Percentiles rank a stretch among this genome's conserved stretches.
Evolutionary conservation across 1,140 invertebrate genomes (phyloP).

Genomic region (Nomia melanderi): DNA sequence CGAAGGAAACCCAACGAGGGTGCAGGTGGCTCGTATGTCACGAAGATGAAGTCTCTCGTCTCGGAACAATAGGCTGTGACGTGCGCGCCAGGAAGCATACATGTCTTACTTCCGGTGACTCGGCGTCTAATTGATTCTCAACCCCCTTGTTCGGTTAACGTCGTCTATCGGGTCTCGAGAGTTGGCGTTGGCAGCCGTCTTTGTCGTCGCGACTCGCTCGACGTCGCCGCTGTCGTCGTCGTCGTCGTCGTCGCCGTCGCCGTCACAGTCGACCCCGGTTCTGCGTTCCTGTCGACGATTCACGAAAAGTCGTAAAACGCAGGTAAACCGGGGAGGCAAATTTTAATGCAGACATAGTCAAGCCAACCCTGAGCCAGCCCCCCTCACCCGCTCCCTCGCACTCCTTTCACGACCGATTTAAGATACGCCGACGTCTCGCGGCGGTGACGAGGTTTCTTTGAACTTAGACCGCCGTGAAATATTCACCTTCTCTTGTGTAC

Average conservation of each 20-base stretch:
- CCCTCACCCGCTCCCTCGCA: no score
- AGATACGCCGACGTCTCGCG: slow-evolving; percentile 29
- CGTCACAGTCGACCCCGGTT: neutral
- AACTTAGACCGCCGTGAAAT: slow-evolving; percentile 46
- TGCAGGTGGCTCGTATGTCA: slow-evolving; percentile 71
- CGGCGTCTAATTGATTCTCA: slow-evolving; percentile 72
- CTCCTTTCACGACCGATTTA: slow-evolving; percentile 33
- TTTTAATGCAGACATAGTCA: slow-evolving; percentile 17
- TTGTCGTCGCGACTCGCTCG: neutral
- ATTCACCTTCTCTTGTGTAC: slow-evolving; percentile 42
- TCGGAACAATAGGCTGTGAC: slow-evolving; percentile 69
- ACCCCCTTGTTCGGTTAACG: slow-evolving; percentile 58
- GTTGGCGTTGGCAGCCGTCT: neutral
- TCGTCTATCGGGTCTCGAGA: slow-evolving; percentile 33
- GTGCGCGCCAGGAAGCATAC: slow-evolving; percentile 63
- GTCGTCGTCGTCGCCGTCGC: neutral
- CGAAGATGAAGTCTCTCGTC: slow-evolving; percentile 70
- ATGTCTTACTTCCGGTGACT: slow-evolving; percentile 70
- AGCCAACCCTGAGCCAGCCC: no score
- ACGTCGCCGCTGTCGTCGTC: neutral
- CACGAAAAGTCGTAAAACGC: slow-evolving; percentile 33
- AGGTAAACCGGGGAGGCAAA: slow-evolving; percentile 1
- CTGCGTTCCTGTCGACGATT: slow-evolving; percentile 13
- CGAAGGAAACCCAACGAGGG: slow-evolving; percentile 54
- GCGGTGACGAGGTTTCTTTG: slow-evolving; percentile 39